Conservation (phyloP, 2,888 invertebrate genomes). For the Penaeus monodon region DNA sequence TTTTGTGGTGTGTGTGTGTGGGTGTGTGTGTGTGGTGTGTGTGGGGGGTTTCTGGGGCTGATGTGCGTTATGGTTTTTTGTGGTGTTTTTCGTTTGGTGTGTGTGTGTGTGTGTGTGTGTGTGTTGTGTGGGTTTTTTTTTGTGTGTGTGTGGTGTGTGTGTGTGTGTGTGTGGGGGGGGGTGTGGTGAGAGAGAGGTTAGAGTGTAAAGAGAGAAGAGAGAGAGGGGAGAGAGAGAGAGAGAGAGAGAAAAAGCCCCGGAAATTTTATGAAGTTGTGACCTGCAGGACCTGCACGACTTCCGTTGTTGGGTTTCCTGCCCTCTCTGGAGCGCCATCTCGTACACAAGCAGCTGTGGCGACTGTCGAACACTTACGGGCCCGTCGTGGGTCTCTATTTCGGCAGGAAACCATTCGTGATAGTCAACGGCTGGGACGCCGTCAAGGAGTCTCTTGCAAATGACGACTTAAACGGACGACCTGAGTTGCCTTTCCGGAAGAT, state of each 20-base stretch:
- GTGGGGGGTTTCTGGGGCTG: no score
- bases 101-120: no score
- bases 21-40: no score
- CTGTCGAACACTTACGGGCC: slow-evolving; percentile 72
- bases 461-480: slow-evolving; percentile 78
- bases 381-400: slow-evolving; percentile 75
- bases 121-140: no score
- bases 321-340: slow-evolving; percentile 68
- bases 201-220: no score
- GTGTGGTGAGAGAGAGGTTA: no score
- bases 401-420: slow-evolving; percentile 73
- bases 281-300: slow-evolving; percentile 52
- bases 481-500: slow-evolving; percentile 68
- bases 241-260: no score
- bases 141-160: no score
- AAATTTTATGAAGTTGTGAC: no score
- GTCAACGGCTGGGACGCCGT: slow-evolving; percentile 74
- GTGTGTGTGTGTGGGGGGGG: not conserved
- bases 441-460: slow-evolving; percentile 73
- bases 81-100: no score
- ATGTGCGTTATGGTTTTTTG: no score
- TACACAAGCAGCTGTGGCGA: slow-evolving; percentile 77
- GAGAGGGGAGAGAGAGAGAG: not conserved
- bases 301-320: slow-evolving; percentile 50
- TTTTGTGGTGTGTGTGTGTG: no score